These are phyloP conservation scores for Triops longicaudatus DNA, from an alignment of 1,140 invertebrate species.

Conservation along the genomic window DNA sequence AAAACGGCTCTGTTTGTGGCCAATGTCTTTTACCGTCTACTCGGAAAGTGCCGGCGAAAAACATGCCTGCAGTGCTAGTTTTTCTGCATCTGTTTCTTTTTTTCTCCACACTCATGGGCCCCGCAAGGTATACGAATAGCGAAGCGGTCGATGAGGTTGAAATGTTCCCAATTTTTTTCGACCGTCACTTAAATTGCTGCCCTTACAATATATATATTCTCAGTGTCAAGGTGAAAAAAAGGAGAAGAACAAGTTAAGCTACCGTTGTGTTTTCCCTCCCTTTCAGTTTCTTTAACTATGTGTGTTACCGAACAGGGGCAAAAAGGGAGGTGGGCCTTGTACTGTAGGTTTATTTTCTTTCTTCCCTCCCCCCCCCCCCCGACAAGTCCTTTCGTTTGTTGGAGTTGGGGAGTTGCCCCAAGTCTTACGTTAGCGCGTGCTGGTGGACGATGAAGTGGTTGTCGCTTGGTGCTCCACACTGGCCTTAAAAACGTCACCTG, in stretches of 20 bases:
- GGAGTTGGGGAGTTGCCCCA: not conserved
- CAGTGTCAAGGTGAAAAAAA: not conserved
- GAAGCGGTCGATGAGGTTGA: not conserved
- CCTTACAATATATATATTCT: not conserved
- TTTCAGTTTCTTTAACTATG: not conserved
- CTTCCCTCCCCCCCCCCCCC: too few relatives aligned
- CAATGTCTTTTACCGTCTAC: not conserved
- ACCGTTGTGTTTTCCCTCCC: not conserved
- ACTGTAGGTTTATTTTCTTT: not conserved
- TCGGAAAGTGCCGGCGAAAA: not conserved
- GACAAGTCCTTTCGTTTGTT: not conserved
- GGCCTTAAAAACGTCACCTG: conserved; percentile 11
- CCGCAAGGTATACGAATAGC: not conserved
- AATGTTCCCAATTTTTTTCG: conserved; percentile 14
- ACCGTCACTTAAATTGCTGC: conserved; percentile 3
- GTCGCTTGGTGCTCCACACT: not conserved
- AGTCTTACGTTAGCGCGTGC: not conserved
- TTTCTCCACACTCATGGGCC: not conserved
- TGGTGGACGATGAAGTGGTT: conserved; percentile 4
- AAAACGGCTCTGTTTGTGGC: conserved; percentile 14
- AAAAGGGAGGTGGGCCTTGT: not conserved
- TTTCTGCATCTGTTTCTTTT: not conserved
- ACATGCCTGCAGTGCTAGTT: not conserved
- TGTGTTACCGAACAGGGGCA: not conserved
- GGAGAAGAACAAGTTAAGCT: not conserved